These are phyloP conservation scores for Tretioscincus oriximinensis DNA, from an alignment of 2,113 vertebrate species.

Conservation along the genomic window DNA sequence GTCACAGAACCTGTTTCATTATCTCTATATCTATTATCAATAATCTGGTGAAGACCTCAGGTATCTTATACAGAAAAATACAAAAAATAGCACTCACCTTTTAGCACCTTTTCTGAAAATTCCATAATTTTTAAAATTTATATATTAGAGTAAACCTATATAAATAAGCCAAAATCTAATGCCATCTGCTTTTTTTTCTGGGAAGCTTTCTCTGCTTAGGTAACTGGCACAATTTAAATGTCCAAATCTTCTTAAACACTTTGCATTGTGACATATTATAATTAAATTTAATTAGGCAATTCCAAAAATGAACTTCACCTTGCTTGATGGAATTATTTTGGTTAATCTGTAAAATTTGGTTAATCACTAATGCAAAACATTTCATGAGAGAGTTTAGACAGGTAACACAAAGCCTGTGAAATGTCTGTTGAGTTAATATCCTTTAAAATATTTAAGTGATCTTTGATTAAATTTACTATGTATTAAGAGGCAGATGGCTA, in stretches of 20 bases:
- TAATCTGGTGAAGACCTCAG: not conserved
- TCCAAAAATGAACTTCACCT: not conserved
- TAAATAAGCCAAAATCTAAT: not conserved
- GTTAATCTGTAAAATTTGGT: not conserved
- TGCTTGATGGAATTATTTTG: not conserved
- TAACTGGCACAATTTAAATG: not conserved
- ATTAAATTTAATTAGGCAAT: not conserved
- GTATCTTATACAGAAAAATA: not conserved
- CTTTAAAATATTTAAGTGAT: too few species aligned
- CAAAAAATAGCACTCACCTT: not conserved
- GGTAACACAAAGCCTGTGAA: not conserved
- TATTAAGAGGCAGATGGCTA: too few species aligned
- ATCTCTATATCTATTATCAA: not conserved
- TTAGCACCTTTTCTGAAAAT: not conserved
- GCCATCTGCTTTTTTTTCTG: slow-evolving; percentile 15
- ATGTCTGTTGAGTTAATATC: too few species aligned
- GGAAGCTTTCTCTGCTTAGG: not conserved
- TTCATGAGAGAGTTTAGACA: not conserved
- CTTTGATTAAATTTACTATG: too few species aligned
- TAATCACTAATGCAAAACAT: not conserved
- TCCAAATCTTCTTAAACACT: not conserved
- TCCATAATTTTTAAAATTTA: not conserved
- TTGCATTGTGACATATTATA: not conserved
- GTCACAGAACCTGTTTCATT: slow-evolving; percentile 20
- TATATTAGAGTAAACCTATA: not conserved